Conservation (phyloP, 2,113 vertebrate genomes). For the Chunga burmeisteri region DNA sequence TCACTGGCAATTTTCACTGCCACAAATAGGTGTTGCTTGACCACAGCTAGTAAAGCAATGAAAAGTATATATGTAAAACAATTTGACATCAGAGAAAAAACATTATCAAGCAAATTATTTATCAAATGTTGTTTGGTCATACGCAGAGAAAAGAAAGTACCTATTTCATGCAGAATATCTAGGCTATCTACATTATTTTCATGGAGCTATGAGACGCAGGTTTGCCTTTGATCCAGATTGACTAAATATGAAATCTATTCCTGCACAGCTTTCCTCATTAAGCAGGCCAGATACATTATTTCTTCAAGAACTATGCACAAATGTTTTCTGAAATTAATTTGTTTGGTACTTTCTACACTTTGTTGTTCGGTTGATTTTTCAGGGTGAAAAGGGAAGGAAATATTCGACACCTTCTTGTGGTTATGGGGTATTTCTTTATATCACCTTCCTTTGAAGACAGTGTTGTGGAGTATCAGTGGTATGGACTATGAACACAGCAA, state of each 20-base stretch:
- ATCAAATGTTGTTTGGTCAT: neutral
- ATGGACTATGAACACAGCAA: neutral
- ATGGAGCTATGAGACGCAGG: neutral
- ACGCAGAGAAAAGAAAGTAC: neutral
- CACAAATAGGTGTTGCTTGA: neutral
- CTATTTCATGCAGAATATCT: neutral
- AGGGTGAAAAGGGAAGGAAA: neutral
- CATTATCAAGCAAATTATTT: neutral
- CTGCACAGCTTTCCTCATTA: neutral
- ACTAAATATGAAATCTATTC: neutral
- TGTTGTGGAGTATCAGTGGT: neutral
- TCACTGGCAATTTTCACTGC: neutral
- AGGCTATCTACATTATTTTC: neutral
- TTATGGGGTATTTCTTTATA: neutral
- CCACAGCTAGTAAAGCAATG: neutral
- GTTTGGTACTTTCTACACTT: neutral
- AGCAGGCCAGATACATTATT: neutral
- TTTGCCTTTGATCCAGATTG: neutral
- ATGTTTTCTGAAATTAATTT: neutral
- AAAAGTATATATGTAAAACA: neutral
- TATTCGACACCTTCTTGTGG: neutral
- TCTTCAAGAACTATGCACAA: neutral
- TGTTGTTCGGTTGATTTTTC: neutral
- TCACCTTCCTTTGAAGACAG: neutral
- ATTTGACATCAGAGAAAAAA: neutral